phyloP scores from a whole-genome alignment of 1,140 invertebrate genomes.

The Neodiprion virginianus region DNA sequence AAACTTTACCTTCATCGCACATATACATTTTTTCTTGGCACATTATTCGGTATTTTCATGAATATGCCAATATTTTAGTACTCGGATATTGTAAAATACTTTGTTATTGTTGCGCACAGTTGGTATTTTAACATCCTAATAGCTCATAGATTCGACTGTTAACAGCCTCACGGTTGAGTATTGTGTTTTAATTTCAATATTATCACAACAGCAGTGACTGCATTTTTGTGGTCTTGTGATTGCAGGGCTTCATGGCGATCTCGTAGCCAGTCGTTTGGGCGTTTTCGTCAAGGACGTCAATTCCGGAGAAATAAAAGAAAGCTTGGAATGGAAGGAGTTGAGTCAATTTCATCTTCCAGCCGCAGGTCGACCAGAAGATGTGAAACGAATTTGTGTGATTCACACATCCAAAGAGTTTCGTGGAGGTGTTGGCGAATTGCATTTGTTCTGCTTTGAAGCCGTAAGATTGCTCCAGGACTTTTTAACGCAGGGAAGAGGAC shows the following conservation, averaged over 20 bases:
- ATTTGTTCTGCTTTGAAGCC: slow-evolving; percentile 61
- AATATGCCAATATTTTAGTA: too few relatives aligned
- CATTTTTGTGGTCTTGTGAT: too few relatives aligned
- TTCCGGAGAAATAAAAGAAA: slow-evolving; percentile 54
- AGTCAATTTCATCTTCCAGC: slow-evolving; percentile 61
- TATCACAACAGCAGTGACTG: too few relatives aligned
- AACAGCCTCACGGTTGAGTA: too few relatives aligned
- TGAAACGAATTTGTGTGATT: slow-evolving; percentile 63
- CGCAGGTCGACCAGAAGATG: slow-evolving; percentile 59
- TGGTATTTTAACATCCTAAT: too few relatives aligned
- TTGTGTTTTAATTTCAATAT: too few relatives aligned
- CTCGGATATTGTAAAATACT: too few relatives aligned
- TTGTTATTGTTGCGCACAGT: too few relatives aligned
- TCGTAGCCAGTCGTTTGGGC: slow-evolving; percentile 56
- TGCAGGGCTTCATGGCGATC: slow-evolving; percentile 61
- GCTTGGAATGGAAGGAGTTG: slow-evolving; percentile 63
- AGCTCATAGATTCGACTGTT: too few relatives aligned
- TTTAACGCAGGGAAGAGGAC: slow-evolving; percentile 56
- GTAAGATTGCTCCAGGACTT: slow-evolving; percentile 54
- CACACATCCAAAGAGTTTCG: slow-evolving; percentile 63
- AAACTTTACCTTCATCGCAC: too few relatives aligned
- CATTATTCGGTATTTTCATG: background rate
- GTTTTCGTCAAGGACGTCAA: slow-evolving; percentile 61
- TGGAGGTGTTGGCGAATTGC: slow-evolving; percentile 60
- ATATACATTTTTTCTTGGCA: background rate